phyloP scores from a whole-genome alignment of 2,797 vertebrate genomes.

The Cichlasoma orientale region DNA sequence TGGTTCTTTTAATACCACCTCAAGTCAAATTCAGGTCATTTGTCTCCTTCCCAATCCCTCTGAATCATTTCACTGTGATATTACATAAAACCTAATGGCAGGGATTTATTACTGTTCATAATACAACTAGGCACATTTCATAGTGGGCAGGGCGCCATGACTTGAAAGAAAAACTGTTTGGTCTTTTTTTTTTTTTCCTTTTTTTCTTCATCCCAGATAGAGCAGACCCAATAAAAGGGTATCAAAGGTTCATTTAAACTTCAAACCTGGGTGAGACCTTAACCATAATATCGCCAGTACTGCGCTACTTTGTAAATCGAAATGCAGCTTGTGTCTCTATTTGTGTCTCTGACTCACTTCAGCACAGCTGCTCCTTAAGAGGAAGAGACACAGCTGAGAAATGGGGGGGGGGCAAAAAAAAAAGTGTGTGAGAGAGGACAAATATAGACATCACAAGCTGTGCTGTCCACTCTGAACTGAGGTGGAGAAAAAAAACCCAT shows the following conservation, averaged over 20 bases:
- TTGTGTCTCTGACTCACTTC: conserved; percentile 57
- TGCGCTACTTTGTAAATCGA: conserved; percentile 34
- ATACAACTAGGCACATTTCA: conserved; percentile 1
- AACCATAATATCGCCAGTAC: conserved; percentile 7
- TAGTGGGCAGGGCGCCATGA: background rate
- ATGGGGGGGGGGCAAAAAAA: conserved; percentile 1
- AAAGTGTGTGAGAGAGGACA: conserved; percentile 56
- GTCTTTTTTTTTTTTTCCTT: background rate
- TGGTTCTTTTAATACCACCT: background rate
- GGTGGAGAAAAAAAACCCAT: conserved; percentile 39
- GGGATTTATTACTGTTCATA: background rate
- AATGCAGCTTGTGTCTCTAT: conserved; percentile 42
- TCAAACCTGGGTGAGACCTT: conserved; percentile 36
- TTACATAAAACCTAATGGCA: conserved; percentile 17
- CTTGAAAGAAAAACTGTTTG: conserved; percentile 20
- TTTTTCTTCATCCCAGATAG: conserved; percentile 3
- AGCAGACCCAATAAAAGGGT: conserved; percentile 7
- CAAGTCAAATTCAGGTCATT: background rate
- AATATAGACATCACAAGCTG: conserved; percentile 77
- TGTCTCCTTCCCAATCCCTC: background rate
- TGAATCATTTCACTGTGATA: background rate
- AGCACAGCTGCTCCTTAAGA: conserved; percentile 62
- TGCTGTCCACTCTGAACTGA: conserved; percentile 66
- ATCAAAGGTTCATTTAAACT: conserved; percentile 38
- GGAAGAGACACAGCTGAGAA: conserved; percentile 54